These are phyloP conservation scores for Montipora cactus DNA, from an alignment of 64 coral and sea anemone species.

Conservation along the genomic window DNA sequence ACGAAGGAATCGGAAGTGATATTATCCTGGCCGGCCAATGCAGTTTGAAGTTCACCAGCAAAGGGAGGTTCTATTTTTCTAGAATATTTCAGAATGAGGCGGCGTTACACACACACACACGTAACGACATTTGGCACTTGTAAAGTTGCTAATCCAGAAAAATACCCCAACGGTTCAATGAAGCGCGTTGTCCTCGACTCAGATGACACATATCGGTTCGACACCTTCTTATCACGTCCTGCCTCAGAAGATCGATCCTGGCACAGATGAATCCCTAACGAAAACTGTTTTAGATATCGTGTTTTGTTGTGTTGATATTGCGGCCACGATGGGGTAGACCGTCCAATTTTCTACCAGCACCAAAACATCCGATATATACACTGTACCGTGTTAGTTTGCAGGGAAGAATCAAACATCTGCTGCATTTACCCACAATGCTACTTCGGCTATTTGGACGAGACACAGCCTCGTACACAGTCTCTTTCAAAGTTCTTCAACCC, in stretches of 20 bases:
- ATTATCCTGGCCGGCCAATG: not conserved
- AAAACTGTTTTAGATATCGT: not conserved
- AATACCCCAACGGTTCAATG: constrained; percentile 41
- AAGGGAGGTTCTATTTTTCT: not conserved
- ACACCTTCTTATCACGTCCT: not conserved
- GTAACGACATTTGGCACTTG: not conserved
- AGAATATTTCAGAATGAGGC: not conserved
- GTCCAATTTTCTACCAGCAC: not conserved
- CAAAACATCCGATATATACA: not conserved
- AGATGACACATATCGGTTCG: constrained; percentile 43
- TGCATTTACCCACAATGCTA: constrained; percentile 35
- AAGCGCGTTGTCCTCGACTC: constrained; percentile 6
- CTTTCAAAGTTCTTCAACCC: not conserved
- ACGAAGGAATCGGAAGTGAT: not conserved
- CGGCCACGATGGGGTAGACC: constrained; percentile 2
- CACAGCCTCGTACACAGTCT: not conserved
- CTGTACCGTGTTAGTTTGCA: not conserved
- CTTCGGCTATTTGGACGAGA: too few relatives aligned
- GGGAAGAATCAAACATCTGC: constrained; percentile 33
- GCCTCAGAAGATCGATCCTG: not conserved
- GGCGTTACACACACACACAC: not conserved
- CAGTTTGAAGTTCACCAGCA: constrained; percentile 1
- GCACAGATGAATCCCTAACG: not conserved
- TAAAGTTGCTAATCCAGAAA: constrained; percentile 20
- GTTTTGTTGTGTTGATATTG: constrained; percentile 12